A percentile compares a stretch with the other conserved stretches of the same genome.
Conservation (phyloP, 2,797 vertebrate species). For the Nyctalus aviator region DNA sequence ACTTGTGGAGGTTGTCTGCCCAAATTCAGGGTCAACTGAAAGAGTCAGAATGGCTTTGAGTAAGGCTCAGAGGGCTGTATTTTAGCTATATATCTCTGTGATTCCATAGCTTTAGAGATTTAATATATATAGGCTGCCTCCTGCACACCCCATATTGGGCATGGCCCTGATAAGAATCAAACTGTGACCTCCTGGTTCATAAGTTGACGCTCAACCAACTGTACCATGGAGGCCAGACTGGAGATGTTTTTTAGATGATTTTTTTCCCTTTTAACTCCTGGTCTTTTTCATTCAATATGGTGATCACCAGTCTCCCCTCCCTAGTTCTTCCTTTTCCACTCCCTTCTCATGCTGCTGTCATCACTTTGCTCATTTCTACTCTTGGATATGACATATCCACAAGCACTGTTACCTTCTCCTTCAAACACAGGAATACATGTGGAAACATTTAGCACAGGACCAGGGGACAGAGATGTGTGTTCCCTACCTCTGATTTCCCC, state of each 20-base stretch:
- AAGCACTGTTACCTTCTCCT: too few species aligned
- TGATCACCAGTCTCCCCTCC: too few species aligned
- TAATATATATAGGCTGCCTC: too few species aligned
- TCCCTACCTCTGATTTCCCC: rapidly evolving
- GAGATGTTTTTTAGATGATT: background rate
- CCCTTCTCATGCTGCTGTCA: background rate
- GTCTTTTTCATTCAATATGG: background rate
- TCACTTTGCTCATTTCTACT: background rate
- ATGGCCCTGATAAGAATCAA: too few species aligned
- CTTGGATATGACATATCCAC: rapidly evolving
- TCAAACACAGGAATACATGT: background rate
- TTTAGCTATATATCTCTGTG: background rate
- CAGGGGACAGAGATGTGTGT: background rate
- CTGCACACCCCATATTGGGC: too few species aligned
- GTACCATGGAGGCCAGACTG: too few species aligned
- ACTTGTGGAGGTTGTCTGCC: background rate
- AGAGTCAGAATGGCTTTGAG: background rate
- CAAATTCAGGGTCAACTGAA: rapidly evolving
- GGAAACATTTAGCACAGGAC: background rate
- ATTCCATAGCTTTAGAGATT: background rate
- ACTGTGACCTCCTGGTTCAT: too few species aligned
- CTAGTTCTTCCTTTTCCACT: too few species aligned
- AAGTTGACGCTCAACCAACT: too few species aligned
- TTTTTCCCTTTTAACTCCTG: background rate
- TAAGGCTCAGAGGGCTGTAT: background rate